phyloP scores from a whole-genome alignment of 2,888 invertebrate genomes.

The Apomyelois bistriatella region DNA sequence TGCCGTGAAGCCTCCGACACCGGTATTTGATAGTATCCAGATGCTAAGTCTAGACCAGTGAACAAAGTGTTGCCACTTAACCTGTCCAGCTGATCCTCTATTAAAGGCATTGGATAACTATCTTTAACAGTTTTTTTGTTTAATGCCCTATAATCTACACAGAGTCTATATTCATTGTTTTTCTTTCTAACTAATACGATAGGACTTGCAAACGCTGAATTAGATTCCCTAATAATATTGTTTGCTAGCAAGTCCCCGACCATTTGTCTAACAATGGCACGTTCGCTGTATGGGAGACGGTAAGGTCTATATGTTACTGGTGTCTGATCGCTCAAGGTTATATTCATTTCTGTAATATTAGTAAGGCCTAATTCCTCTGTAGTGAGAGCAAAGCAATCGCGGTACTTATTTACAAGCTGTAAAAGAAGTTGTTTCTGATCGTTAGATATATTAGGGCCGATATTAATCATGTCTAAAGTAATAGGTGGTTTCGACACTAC shows the following conservation, averaged over 20 bases:
- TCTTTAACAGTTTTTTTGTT: slow-evolving; percentile 19
- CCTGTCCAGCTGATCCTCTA: slow-evolving; percentile 36
- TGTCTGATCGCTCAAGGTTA: slow-evolving; percentile 12
- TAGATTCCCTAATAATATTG: slow-evolving; percentile 20
- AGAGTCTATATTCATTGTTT: slow-evolving; percentile 18
- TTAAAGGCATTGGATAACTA: slow-evolving; percentile 28
- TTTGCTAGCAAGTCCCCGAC: slow-evolving; percentile 17
- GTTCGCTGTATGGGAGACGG: not conserved
- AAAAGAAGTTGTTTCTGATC: not conserved
- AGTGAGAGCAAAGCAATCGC: slow-evolving; percentile 17
- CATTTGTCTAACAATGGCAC: not conserved
- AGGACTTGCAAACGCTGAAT: slow-evolving; percentile 28
- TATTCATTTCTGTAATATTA: slow-evolving; percentile 15
- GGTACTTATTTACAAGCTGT: slow-evolving; percentile 9
- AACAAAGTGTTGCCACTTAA: slow-evolving; percentile 28
- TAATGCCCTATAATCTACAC: slow-evolving; percentile 22
- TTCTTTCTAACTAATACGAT: slow-evolving; percentile 28
- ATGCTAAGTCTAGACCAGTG: slow-evolving; percentile 22
- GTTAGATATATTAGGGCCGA: slow-evolving; percentile 5
- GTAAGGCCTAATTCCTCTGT: slow-evolving; percentile 16
- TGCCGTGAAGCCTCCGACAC: slow-evolving; percentile 11
- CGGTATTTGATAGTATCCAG: too few species aligned
- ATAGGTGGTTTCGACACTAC: too few species aligned
- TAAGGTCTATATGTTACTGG: slow-evolving; percentile 20
- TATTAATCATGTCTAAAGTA: too few species aligned